phyloP scores from a whole-genome alignment of 37 sponge, comb jelly and placozoan genomes.

The Tethya wilhelma region DNA sequence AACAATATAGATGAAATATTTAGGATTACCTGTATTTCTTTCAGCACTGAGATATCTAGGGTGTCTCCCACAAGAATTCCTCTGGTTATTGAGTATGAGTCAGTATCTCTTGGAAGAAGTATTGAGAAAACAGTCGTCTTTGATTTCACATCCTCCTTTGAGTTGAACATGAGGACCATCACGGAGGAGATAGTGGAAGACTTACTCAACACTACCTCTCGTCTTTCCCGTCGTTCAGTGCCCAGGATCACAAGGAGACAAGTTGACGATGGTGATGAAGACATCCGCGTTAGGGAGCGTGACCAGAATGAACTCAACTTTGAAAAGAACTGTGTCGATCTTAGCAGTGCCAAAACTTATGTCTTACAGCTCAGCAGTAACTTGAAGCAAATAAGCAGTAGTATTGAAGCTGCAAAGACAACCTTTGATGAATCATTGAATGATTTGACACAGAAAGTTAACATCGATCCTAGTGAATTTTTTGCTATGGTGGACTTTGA shows the following conservation, averaged over 20 bases:
- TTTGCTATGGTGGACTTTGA: background rate
- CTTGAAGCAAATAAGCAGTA: background rate
- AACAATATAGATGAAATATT: background rate
- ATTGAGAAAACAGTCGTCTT: background rate
- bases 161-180: background rate
- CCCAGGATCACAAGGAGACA: background rate
- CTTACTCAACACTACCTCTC: background rate
- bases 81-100: background rate
- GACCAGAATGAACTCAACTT: background rate
- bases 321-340: constrained; percentile 11
- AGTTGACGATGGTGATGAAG: background rate
- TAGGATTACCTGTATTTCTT: background rate
- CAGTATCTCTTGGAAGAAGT: background rate
- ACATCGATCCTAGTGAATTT: background rate
- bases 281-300: background rate
- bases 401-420: background rate
- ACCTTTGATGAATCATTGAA: background rate
- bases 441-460: background rate
- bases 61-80: background rate
- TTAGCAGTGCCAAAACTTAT: background rate
- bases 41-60: background rate
- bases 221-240: background rate
- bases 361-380: background rate
- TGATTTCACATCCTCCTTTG: constrained; percentile 9
- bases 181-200: background rate